Evolutionary conservation across 2,888 invertebrate species (phyloP).

Genomic region (Zootermopsis nevadensis): DNA sequence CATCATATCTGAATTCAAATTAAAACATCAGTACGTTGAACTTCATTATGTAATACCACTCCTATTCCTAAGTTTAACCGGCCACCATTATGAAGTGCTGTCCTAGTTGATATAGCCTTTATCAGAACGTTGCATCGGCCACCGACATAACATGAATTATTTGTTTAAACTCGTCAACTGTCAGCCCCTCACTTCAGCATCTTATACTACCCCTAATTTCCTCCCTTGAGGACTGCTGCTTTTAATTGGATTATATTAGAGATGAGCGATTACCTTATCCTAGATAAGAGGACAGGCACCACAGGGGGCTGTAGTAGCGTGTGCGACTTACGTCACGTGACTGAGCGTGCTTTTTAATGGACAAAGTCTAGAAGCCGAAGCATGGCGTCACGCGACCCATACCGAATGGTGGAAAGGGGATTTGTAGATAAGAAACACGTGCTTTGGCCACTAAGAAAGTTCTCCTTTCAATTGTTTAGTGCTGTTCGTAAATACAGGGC

Average conservation of each 20-base stretch:
- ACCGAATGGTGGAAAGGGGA: not conserved
- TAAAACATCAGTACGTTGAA: too few species aligned
- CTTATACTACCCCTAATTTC: conserved; percentile 40
- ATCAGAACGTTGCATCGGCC: not conserved
- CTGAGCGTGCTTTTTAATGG: conserved; percentile 19
- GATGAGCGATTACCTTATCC: conserved; percentile 37
- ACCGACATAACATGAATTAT: conserved; percentile 29
- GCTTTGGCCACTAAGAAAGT: not conserved
- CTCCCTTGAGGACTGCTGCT: conserved; percentile 36
- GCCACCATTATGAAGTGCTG: not conserved
- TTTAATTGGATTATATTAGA: conserved; percentile 43
- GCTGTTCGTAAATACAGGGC: not conserved
- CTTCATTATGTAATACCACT: not conserved
- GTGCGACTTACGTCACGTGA: conserved; percentile 21
- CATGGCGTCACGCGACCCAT: conserved; percentile 6
- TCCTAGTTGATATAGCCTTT: not conserved
- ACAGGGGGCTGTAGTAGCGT: conserved; percentile 24
- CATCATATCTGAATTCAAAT: too few species aligned
- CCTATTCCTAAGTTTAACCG: not conserved
- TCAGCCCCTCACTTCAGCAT: conserved; percentile 11
- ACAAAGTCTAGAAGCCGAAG: not conserved
- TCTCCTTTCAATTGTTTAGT: not conserved
- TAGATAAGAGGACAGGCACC: conserved; percentile 28
- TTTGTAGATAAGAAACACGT: conserved; percentile 23
- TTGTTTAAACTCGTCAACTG: conserved; percentile 36